Percentiles rank a stretch among this genome's conserved stretches.
Evolutionary conservation across 1,140 invertebrate species (phyloP).

Genomic region (Saxidomus purpurata): DNA sequence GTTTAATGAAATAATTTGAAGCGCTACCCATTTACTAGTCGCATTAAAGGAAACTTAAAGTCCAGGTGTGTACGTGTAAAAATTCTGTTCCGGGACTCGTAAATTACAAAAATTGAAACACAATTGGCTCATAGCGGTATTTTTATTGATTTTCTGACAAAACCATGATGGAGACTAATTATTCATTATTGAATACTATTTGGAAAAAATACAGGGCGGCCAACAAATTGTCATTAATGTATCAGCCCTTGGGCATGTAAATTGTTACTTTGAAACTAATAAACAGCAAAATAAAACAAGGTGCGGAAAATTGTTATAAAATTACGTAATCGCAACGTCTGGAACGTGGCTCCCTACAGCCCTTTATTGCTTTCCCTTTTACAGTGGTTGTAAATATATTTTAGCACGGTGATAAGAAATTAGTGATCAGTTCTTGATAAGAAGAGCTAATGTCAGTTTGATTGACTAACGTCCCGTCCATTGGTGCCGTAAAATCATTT

Average conservation of each 20-base stretch:
- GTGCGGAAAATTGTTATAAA: background rate
- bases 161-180: background rate
- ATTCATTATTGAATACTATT: background rate
- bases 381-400: conserved; percentile 27
- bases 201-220: background rate
- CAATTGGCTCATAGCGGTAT: too few species aligned
- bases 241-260: background rate
- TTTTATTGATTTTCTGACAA: background rate
- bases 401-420: conserved; percentile 8
- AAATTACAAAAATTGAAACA: too few species aligned
- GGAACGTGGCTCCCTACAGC: conserved; percentile 1
- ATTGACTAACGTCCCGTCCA: background rate
- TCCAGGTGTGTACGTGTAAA: too few species aligned
- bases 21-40: too few species aligned
- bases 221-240: background rate
- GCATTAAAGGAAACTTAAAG: too few species aligned
- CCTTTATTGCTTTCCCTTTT: background rate
- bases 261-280: background rate
- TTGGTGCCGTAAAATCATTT: background rate
- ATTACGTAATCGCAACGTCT: background rate
- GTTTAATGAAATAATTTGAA: too few species aligned
- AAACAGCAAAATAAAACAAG: background rate
- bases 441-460: background rate
- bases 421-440: background rate
- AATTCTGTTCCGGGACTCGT: background rate